Evolutionary conservation across 2,797 vertebrate genomes (phyloP).

Genomic region (Tiaroga cobitis): DNA sequence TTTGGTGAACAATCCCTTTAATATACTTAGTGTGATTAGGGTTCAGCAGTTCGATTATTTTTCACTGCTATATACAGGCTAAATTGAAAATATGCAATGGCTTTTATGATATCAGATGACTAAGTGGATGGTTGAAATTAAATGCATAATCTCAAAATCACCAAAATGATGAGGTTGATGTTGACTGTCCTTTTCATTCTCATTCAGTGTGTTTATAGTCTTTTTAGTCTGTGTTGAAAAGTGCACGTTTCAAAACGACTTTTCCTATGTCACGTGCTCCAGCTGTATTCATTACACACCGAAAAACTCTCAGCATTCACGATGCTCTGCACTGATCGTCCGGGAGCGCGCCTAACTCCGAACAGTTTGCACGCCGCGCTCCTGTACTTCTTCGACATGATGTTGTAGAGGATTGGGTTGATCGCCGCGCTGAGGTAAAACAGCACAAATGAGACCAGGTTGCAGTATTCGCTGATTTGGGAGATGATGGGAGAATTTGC

Average conservation of each 20-base stretch:
- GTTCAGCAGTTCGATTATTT: background rate
- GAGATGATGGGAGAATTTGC: conserved; percentile 87
- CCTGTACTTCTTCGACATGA: conserved; percentile 97
- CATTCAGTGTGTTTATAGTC: background rate
- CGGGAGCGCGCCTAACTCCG: conserved; percentile 76
- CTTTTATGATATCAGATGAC: background rate
- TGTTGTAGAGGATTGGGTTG: conserved; percentile 98
- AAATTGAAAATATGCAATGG: background rate
- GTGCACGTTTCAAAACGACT: background rate
- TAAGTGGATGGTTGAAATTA: background rate
- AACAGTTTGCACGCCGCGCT: conserved; percentile 87
- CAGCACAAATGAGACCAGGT: conserved; percentile 92
- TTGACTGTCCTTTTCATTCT: background rate
- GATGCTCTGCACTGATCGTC: conserved; percentile 79
- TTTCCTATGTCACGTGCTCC: conserved; percentile 77
- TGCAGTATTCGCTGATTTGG: conserved; percentile 93
- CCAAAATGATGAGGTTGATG: background rate
- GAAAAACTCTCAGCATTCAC: conserved; percentile 82
- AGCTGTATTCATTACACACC: conserved; percentile 86
- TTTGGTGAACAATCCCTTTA: background rate
- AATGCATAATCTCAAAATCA: background rate
- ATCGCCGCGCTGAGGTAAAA: conserved; percentile 98
- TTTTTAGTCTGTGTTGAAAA: background rate
- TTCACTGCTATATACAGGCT: conserved; percentile 4
- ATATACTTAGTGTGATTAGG: background rate